Base-by-base conservation (phyloP, 1,140 invertebrate species). In the Camponotus vicinus region DNA sequence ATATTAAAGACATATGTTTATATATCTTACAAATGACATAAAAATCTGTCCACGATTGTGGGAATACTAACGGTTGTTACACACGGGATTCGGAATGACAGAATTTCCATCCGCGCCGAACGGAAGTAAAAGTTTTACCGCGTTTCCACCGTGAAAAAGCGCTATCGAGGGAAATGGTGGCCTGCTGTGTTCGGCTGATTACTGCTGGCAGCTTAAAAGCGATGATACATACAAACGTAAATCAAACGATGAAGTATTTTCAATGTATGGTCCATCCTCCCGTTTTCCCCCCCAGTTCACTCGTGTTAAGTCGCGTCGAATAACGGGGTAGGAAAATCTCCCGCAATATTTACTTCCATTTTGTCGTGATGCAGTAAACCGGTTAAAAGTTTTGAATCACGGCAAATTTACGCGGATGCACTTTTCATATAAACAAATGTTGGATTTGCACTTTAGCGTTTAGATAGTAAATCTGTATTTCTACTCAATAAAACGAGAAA, bases 221-320 rank as follows among this genome's bases (percentile, higher is more conserved):
- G 69, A 83, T 83, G 79, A 83, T 83, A 83, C 79, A 75, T 75
- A 70, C 79, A 83, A 83, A 83, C 79, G 79, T 83, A 83, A 83
- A 83, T 83, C 79, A 83, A 73, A 83, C 69, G 79, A 59, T 83
- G 79, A 75, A 83, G 79, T 83, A 83, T 83, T 83, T 83, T 83
- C 79, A 75, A 83, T 83, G 69, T 55, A 61, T 13, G 42, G 63
- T 7, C 18, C 27, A 15, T 15, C 49, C 49, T 18, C 15, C 15
- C 49, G 3, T 18, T 52, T 9, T 7, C 9, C 49, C 13, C 15
- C 49, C 1, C 69, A 49, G 61, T 83, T 75, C 57, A 27, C 42
- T 32, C 40, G 57, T 42, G 69, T 83, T 83, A 83, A 83, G 79
- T 83, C 79, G 69, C 69, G 32, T 83, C 79, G 79, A 82, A 83